Conservation (phyloP, 2,888 invertebrate genomes). For the Pandemis cinnamomeana region DNA sequence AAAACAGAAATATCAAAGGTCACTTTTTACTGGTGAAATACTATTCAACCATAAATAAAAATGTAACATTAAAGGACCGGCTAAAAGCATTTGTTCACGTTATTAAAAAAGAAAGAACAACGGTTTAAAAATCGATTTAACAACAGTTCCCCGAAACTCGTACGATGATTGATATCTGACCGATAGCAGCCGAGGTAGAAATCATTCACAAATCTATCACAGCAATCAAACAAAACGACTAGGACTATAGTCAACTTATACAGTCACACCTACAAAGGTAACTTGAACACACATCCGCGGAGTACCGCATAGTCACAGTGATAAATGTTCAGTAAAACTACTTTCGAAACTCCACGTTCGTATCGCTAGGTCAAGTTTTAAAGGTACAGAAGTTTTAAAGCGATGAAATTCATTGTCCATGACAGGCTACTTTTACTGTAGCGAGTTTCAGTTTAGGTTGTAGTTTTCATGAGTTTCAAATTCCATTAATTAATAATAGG, state of each 20-base stretch:
- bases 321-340: conserved; percentile 32
- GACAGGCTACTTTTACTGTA: not conserved
- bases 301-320: conserved; percentile 34
- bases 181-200: conserved; percentile 31
- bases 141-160: conserved; percentile 27
- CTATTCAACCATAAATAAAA: too few species aligned
- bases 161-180: conserved; percentile 26
- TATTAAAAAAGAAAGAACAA: not conserved
- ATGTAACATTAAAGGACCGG: too few species aligned
- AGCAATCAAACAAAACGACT: conserved; percentile 41
- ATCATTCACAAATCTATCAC: conserved; percentile 40
- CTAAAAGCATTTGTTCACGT: too few species aligned
- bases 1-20: too few species aligned
- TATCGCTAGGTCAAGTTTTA: conserved; percentile 18
- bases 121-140: conserved; percentile 25
- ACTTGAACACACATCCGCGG: conserved; percentile 29
- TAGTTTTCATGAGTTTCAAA: not conserved
- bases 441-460: not conserved
- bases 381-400: conserved; percentile 28
- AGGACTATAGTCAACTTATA: conserved; percentile 37
- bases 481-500: not conserved
- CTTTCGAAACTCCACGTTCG: too few species aligned
- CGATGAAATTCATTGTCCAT: conserved; percentile 23
- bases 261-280: conserved; percentile 36
- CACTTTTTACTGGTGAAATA: too few species aligned